A percentile compares a stretch with the other conserved stretches of the same genome.
phyloP scores from a whole-genome alignment of 2,113 vertebrate species.

The Thunnus maccoyii region DNA sequence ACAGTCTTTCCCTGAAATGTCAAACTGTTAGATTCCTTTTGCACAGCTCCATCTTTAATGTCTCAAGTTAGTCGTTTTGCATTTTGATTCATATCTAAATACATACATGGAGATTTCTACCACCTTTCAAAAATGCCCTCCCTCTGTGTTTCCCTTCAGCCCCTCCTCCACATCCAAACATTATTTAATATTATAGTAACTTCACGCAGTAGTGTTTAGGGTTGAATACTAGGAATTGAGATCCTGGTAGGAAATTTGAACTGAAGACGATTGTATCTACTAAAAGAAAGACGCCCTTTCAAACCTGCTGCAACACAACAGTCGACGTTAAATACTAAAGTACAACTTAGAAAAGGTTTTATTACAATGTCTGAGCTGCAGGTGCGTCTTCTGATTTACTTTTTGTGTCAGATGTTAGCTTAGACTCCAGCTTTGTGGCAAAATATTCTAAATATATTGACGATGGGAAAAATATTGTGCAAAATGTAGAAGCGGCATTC shows the following conservation, averaged over 20 bases:
- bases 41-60: constrained; percentile 17
- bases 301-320: too few relatives aligned
- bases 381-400: too few relatives aligned
- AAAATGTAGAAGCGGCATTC: too few relatives aligned
- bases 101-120: constrained; percentile 30
- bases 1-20: constrained; percentile 32
- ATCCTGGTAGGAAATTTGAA: neutral
- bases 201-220: neutral
- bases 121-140: constrained; percentile 12
- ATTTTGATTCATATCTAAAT: constrained; percentile 55
- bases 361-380: too few relatives aligned
- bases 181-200: neutral
- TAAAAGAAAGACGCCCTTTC: too few relatives aligned
- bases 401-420: too few relatives aligned
- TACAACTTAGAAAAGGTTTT: too few relatives aligned
- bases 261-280: too few relatives aligned
- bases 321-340: too few relatives aligned
- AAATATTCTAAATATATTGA: too few relatives aligned
- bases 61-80: constrained; percentile 45
- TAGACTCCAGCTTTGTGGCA: too few relatives aligned
- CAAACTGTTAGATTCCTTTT: constrained; percentile 40
- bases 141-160: neutral
- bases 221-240: neutral
- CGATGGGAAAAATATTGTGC: too few relatives aligned
- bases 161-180: neutral